Conservation (phyloP, 2,113 vertebrate species). For the Paratilapia polleni region DNA sequence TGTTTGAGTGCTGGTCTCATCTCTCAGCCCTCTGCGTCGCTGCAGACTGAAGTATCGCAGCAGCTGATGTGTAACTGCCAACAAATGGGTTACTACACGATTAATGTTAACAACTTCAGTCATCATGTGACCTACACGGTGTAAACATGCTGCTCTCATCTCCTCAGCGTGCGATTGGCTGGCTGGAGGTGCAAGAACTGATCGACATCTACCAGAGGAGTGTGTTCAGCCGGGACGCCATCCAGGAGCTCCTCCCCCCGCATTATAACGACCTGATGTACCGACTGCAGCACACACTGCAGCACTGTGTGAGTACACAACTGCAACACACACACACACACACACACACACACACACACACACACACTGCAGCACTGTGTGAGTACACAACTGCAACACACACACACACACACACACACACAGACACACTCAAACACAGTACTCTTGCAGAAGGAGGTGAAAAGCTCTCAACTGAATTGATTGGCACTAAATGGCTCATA, state of each 20-base stretch:
- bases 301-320: constrained; percentile 59
- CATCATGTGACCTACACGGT: too few relatives aligned
- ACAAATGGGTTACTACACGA: too few relatives aligned
- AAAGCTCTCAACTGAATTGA: constrained; percentile 69
- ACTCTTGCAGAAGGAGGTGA: constrained; percentile 27
- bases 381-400: constrained; percentile 34
- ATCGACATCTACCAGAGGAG: constrained; percentile 59
- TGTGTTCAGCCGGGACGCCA: constrained; percentile 38
- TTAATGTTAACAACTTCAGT: neutral
- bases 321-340: neutral
- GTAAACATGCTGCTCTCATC: neutral
- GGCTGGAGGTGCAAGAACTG: constrained; percentile 60
- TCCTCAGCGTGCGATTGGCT: constrained; percentile 61
- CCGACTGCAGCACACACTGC: constrained; percentile 62
- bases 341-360: neutral
- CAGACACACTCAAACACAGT: neutral
- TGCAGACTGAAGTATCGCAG: too few relatives aligned
- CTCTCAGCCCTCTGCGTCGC: too few relatives aligned
- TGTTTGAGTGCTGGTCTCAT: neutral
- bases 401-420: neutral
- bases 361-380: constrained; percentile 61
- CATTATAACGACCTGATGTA: constrained; percentile 59
- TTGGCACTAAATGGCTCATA: constrained; percentile 61
- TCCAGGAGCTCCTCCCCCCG: constrained; percentile 52
- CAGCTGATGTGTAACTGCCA: too few relatives aligned